Evolutionary conservation across 2,888 invertebrate genomes (phyloP).

Genomic region (Hyposoter didymator): DNA sequence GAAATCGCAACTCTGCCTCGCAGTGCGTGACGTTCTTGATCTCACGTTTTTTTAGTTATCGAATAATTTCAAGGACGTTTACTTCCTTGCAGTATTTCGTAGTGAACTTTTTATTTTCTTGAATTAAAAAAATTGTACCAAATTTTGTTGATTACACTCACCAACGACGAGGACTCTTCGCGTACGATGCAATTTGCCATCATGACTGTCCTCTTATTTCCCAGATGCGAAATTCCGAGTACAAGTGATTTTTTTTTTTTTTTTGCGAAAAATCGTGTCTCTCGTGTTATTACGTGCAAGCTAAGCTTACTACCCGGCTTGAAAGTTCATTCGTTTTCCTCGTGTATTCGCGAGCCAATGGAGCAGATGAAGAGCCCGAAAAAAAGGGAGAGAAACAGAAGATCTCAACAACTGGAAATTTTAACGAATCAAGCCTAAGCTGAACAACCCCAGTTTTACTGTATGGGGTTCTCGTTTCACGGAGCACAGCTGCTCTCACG

Average conservation of each 20-base stretch:
- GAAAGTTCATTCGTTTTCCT: not conserved
- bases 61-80: constrained; percentile 41
- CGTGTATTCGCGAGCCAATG: not conserved
- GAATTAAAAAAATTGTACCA: not conserved
- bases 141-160: too few species aligned
- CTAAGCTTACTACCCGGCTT: not conserved
- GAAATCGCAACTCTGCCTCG: constrained; percentile 1
- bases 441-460: constrained; percentile 22
- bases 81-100: not conserved
- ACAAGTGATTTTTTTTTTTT: not conserved
- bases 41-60: constrained; percentile 59
- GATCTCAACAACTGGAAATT: constrained; percentile 43
- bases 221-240: not conserved
- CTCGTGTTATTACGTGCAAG: not conserved
- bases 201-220: not conserved
- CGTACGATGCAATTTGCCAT: not conserved
- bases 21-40: constrained; percentile 57
- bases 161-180: too few species aligned
- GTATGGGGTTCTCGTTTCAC: constrained; percentile 51
- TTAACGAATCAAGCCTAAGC: constrained; percentile 60
- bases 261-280: not conserved
- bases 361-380: constrained; percentile 1
- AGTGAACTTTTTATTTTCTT: constrained; percentile 24
- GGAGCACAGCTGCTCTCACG: constrained; percentile 72
- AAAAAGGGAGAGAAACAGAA: constrained; percentile 11